A percentile compares a stretch with the other conserved stretches of the same genome.
phyloP scores from a whole-genome alignment of 2,797 vertebrate genomes.

The Sebastiscus tertius region DNA sequence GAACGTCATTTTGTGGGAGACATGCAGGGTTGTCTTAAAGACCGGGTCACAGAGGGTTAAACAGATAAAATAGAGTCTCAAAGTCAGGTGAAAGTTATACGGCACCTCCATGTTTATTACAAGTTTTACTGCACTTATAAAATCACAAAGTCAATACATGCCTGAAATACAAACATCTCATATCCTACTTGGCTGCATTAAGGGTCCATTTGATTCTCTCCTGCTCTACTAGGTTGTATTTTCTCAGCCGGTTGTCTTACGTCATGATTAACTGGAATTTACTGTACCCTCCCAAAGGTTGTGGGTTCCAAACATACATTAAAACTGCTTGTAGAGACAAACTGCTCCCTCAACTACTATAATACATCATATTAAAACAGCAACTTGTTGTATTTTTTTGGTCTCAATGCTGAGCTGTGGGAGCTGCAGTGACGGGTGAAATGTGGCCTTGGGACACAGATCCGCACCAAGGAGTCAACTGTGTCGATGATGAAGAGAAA shows the following conservation, averaged over 20 bases:
- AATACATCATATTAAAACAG: slow-evolving; percentile 9
- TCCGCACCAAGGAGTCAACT: not conserved
- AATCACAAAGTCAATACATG: not conserved
- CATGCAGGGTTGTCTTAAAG: too few species aligned
- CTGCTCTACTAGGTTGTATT: not conserved
- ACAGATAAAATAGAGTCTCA: not conserved
- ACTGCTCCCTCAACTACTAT: not conserved
- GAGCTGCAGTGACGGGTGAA: slow-evolving; percentile 1
- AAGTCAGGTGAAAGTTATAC: not conserved
- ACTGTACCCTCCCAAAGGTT: not conserved
- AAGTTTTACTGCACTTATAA: not conserved
- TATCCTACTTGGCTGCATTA: not conserved
- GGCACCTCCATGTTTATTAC: not conserved
- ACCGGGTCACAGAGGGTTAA: accelerated
- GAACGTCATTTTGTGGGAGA: too few species aligned
- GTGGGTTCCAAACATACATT: not conserved
- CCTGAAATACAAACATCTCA: not conserved
- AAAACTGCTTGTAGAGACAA: slow-evolving; percentile 6
- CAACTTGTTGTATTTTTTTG: slow-evolving; percentile 3
- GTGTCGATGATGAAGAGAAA: slow-evolving; percentile 25
- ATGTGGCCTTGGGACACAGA: slow-evolving; percentile 10
- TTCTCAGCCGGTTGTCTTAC: not conserved
- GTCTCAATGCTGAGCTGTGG: not conserved
- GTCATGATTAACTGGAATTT: not conserved
- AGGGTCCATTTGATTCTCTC: not conserved